Percentiles rank a stretch among this genome's conserved stretches.
Evolutionary conservation across 2,888 invertebrate genomes (phyloP).

Genomic region (Ctena decussata): DNA sequence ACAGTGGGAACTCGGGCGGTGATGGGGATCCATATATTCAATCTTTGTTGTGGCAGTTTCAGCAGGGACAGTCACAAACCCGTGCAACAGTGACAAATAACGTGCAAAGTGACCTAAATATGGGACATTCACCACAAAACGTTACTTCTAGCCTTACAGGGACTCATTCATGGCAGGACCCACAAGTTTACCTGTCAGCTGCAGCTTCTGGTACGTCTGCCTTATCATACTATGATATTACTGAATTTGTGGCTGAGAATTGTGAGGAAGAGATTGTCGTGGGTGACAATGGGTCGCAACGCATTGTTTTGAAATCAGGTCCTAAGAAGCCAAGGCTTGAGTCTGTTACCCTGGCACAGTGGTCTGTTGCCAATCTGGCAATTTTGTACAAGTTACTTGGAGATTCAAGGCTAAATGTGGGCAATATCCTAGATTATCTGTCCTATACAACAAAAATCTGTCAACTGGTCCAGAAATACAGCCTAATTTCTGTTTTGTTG

Average conservation of each 20-base stretch:
- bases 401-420: not conserved
- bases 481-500: not conserved
- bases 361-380: constrained; percentile 30
- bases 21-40: too few species aligned
- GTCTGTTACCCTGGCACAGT: constrained; percentile 16
- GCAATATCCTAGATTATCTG: constrained; percentile 22
- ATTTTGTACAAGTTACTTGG: constrained; percentile 24
- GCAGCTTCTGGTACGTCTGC: not conserved
- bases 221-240: not conserved
- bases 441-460: not conserved
- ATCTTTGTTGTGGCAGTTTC: too few species aligned
- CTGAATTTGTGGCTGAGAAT: not conserved
- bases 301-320: constrained; percentile 23
- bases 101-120: too few species aligned
- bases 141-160: too few species aligned
- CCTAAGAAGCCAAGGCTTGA: constrained; percentile 32
- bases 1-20: too few species aligned
- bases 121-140: too few species aligned
- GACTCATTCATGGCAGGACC: not conserved
- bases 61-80: too few species aligned
- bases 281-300: not conserved
- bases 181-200: not conserved
- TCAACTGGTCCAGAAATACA: constrained; percentile 11
- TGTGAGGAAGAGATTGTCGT: not conserved
- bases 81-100: too few species aligned